Base-by-base conservation (phyloP, 2,888 invertebrate species). In the Tyria jacobaeae region DNA sequence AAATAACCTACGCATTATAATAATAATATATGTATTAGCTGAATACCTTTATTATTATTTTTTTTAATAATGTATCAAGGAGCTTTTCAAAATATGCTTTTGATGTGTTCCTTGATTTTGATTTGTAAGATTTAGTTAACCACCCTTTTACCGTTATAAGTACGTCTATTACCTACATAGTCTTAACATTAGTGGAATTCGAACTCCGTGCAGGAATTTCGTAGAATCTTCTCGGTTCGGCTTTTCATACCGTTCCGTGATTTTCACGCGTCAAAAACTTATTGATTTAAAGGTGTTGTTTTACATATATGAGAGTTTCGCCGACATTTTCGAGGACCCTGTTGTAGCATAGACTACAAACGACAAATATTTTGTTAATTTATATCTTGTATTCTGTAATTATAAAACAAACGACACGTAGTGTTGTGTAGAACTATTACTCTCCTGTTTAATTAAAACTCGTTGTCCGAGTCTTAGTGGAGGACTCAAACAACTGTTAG, bases 401-500 rank as follows among this genome's bases (percentile, higher is more conserved):
- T 66, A 52, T 39, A 52, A 57, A 65, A 56, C 49, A 58, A 52
- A 56, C 58, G 54, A 61, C 54, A 60, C 58, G 59, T 60, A 49
- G 52, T 59, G 60, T 66, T 67, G 62, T 62, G 63, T 71, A 69
- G 25, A 73, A 73, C 69, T 68, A 61, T 66, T 66, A 68, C 71
- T 72, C 73, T 70, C 71, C 65, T 71, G 72, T 77, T 80, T 75
- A 79, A 80, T 82, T 84, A 77, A 77, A 74, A 70, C 77, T 76
- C 65, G 69, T 78, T 75, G 61, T 73, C 63, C 66, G 68, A 59
- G 71, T 73, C 79, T 82, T 75, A 82, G 76, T 78, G 71, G 70
- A 70, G 71, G 73, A 75, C 70, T 84, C 78, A 78, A 79, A 78
- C 78, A 79, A 78, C 79, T 79, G 78, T 75, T 81, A 78, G 76